A percentile compares a stretch with the other conserved stretches of the same genome.
Evolutionary conservation across 2,888 invertebrate genomes (phyloP).

Genomic region (Stegophylla sp.): DNA sequence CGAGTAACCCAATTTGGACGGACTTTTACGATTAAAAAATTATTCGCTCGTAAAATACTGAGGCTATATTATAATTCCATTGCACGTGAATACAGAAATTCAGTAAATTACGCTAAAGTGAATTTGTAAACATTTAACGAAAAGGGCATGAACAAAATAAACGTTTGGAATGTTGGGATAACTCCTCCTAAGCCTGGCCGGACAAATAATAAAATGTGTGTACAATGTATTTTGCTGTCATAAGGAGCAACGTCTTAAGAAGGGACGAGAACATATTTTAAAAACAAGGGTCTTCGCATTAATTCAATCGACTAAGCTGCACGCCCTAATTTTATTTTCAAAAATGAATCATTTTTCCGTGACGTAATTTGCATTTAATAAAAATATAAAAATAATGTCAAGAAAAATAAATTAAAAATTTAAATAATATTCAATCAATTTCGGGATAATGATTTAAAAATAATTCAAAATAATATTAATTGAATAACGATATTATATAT

Average conservation of each 20-base stretch:
- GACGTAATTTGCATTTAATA: neutral
- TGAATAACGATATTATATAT: conserved; percentile 1
- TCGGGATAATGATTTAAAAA: neutral
- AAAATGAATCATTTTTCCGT: neutral
- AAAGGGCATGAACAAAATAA: conserved; percentile 22
- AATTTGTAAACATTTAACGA: conserved; percentile 43
- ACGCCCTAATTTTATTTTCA: conserved; percentile 12
- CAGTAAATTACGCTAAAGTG: conserved; percentile 41
- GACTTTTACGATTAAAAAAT: neutral
- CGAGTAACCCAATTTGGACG: neutral
- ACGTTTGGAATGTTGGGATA: neutral
- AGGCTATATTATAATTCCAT: neutral
- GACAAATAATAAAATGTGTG: conserved; percentile 37
- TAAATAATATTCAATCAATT: conserved; percentile 21
- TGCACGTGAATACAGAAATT: neutral
- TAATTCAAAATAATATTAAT: no score
- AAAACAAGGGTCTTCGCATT: conserved; percentile 41
- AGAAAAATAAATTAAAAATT: conserved; percentile 8
- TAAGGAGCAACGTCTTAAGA: conserved; percentile 16
- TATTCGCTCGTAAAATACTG: neutral
- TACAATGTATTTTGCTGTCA: conserved; percentile 22
- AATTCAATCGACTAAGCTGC: conserved; percentile 37
- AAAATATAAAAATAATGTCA: conserved; percentile 23
- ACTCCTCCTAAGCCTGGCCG: conserved; percentile 2
- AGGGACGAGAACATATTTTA: conserved; percentile 12